A percentile compares a stretch with the other conserved stretches of the same genome.
phyloP scores from a whole-genome alignment of 2,113 vertebrate genomes.

The Mixornis gularis region DNA sequence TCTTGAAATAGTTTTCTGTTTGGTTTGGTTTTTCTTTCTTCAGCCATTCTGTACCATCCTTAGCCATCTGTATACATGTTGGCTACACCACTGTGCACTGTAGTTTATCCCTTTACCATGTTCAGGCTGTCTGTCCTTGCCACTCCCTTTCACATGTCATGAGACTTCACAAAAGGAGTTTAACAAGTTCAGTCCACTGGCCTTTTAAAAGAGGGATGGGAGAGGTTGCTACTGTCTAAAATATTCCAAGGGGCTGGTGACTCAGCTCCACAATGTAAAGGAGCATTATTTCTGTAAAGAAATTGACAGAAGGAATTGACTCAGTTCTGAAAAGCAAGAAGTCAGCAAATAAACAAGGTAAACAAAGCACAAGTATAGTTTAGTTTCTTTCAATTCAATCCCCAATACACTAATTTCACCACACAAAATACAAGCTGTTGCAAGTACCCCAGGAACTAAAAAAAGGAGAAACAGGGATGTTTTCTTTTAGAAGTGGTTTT shows the following conservation, averaged over 20 bases:
- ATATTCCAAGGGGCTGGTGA: not conserved
- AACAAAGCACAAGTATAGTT: not conserved
- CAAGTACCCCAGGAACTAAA: not conserved
- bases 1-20: not conserved
- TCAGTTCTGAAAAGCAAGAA: not conserved
- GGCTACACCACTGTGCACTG: not conserved
- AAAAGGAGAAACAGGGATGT: not conserved
- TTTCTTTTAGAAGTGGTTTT: slow-evolving; percentile 4
- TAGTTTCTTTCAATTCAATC: not conserved
- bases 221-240: not conserved
- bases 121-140: not conserved
- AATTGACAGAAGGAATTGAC: not conserved
- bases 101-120: not conserved
- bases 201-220: not conserved
- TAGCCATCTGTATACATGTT: not conserved
- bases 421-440: not conserved
- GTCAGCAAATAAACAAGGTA: not conserved
- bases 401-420: not conserved
- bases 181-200: not conserved
- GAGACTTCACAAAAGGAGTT: not conserved
- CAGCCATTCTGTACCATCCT: not conserved
- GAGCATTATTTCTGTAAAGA: not conserved
- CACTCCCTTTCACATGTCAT: fast-evolving
- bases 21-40: not conserved
- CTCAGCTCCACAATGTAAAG: not conserved